These are phyloP conservation scores for Thamnaconus septentrionalis DNA, from an alignment of 2,113 vertebrate species.

Conservation along the genomic window DNA sequence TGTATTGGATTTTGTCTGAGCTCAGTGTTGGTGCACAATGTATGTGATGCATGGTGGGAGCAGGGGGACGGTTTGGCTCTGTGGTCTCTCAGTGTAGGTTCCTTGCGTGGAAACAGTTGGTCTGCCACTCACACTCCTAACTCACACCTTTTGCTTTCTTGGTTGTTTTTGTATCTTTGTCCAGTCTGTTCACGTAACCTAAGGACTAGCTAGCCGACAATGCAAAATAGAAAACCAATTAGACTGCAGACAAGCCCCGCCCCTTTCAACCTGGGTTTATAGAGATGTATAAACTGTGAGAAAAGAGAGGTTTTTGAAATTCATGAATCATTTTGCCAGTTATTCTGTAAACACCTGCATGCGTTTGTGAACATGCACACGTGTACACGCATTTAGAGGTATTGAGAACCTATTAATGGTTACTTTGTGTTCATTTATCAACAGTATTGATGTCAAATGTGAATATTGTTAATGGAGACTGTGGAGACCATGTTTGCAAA, in stretches of 20 bases:
- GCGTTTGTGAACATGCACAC: constrained; percentile 71
- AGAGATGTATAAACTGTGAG: too few species aligned
- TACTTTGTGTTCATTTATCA: constrained; percentile 75
- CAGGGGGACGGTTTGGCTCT: constrained; percentile 54
- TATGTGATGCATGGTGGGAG: constrained; percentile 70
- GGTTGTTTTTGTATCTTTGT: constrained; percentile 47
- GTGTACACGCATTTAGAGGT: constrained; percentile 64
- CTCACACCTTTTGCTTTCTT: constrained; percentile 39
- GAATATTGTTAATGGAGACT: constrained; percentile 70
- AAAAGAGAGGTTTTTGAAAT: constrained; percentile 29
- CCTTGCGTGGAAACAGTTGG: constrained; percentile 47
- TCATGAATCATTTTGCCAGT: constrained; percentile 57
- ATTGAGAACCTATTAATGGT: constrained; percentile 46
- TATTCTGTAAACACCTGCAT: constrained; percentile 74
- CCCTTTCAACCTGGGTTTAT: constrained; percentile 27
- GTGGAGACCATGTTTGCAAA: constrained; percentile 69
- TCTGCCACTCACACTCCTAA: constrained; percentile 48
- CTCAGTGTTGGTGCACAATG: constrained; percentile 69
- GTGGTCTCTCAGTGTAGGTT: constrained; percentile 60
- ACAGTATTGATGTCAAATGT: constrained; percentile 80
- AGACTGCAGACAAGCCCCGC: constrained; percentile 19
- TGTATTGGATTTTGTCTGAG: constrained; percentile 71
- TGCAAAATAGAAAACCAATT: constrained; percentile 21
- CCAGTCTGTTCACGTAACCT: constrained; percentile 24
- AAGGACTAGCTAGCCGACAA: constrained; percentile 29